Conservation (phyloP, 1,140 invertebrate species). For the Cardiocondyla obscurior region DNA sequence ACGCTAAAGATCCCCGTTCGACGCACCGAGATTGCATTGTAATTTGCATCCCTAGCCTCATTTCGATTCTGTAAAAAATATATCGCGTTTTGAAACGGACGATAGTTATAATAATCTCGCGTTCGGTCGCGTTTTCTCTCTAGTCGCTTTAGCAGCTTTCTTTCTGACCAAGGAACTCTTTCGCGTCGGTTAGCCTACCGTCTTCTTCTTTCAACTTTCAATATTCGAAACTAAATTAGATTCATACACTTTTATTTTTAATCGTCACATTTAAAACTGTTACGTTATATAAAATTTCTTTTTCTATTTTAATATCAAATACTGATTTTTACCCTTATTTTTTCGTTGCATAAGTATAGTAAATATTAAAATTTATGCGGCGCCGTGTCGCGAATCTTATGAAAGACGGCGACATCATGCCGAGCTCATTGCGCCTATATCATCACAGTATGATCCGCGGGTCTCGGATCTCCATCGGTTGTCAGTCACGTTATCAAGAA, state of each 20-base stretch:
- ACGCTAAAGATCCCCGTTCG: slow-evolving; percentile 1
- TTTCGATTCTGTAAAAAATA: slow-evolving; percentile 7
- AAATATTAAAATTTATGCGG: neutral
- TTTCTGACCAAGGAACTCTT: neutral
- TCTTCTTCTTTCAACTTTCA: too few relatives aligned
- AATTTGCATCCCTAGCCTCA: neutral
- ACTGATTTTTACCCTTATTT: neutral
- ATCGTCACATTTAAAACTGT: neutral
- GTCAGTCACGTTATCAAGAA: slow-evolving; percentile 55
- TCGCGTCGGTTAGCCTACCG: too few relatives aligned
- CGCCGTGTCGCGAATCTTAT: neutral
- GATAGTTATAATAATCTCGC: neutral
- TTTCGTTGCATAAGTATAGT: neutral
- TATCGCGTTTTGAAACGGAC: neutral
- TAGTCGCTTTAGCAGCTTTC: neutral
- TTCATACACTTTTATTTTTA: neutral
- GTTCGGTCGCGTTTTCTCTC: neutral
- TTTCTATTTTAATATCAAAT: neutral
- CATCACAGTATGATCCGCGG: slow-evolving; percentile 15
- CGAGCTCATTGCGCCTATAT: slow-evolving; percentile 45
- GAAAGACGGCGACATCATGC: slow-evolving; percentile 15
- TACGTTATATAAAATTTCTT: neutral
- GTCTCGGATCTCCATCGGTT: slow-evolving; percentile 37
- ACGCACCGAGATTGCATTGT: neutral
- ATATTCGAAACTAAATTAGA: too few relatives aligned